A percentile compares a stretch with the other conserved stretches of the same genome.
Conservation (phyloP, 1,140 invertebrate species). For the Magallana angulata region DNA sequence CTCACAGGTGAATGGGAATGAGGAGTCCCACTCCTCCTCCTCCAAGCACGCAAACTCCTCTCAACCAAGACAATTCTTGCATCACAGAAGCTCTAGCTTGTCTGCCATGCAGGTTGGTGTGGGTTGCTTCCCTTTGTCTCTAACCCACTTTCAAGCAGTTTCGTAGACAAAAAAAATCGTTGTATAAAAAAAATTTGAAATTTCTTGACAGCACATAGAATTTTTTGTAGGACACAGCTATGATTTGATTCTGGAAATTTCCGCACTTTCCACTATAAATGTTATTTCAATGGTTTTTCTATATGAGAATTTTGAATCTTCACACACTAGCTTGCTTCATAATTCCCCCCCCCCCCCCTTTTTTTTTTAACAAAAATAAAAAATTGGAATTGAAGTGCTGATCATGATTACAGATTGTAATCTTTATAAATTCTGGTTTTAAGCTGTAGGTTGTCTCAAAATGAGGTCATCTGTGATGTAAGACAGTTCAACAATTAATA, state of each 20-base stretch:
- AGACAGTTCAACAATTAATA: background rate
- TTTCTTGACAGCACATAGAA: no score
- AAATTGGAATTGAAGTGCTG: background rate
- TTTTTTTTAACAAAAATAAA: background rate
- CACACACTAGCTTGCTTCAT: no score
- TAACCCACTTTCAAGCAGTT: background rate
- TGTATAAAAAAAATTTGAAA: background rate
- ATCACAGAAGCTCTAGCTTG: constrained; percentile 71
- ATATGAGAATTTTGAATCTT: no score
- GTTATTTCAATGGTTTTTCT: no score
- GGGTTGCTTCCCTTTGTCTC: constrained; percentile 46
- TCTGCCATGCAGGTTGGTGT: constrained; percentile 72
- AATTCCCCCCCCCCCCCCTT: background rate
- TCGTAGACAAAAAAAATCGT: background rate
- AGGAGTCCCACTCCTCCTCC: constrained; percentile 53
- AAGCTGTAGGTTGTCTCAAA: constrained; percentile 20
- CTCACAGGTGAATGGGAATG: constrained; percentile 45
- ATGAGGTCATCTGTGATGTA: constrained; percentile 35
- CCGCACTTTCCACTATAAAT: no score
- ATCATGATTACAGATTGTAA: background rate
- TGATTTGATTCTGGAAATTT: no score
- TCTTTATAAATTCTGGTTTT: background rate
- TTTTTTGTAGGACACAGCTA: no score
- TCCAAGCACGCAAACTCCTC: constrained; percentile 40
- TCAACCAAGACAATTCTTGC: constrained; percentile 65